Evolutionary conservation across 1,140 invertebrate genomes (phyloP), one percentile per base, ranked within the genome.

Genomic region (Drosophila aff.): DNA sequence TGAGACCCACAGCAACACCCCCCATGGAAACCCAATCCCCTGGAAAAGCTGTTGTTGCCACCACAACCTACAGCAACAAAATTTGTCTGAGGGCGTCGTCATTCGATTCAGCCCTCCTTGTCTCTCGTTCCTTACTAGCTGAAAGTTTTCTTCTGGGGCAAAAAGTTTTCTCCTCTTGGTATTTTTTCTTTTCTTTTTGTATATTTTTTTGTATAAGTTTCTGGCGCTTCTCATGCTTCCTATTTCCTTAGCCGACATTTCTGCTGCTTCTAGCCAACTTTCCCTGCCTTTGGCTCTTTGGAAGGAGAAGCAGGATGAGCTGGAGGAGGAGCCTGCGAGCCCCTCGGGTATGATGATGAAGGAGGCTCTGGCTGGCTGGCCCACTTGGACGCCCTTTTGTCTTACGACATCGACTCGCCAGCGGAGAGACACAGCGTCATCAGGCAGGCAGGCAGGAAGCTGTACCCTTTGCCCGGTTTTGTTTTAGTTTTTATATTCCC

Each of bases 1-100:
- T 90, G 80, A 90, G 85, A 79, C 75, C 66, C 75, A 74, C 47
- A 26, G 26, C 50, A n/a, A 52, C 57, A 33, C 28, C 21, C 11
- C 50, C 53, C 7, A 33, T 16, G 11, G 8, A 57, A 57, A 9
- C 21, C 36, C 53, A 40, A 10, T 13, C 33, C 40, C 38, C 40
- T 46, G 58, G 58, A 53, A 57, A 59, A 41, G 53, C 74, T 31
- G 49, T 28, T 49, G 50, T 75, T 73, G 68, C 80, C 81, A 82
- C 67, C 84, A 75, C 85, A 89, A 90, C 85, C 85, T 90, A 90
- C 85, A 90, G 85, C 85, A 90, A 90, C 85, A 90, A 85, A 82
- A 90, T 76, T 79, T 65, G 81, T 91, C 82, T 90, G 81, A 79
- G 81, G 75, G 76, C 85, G 85, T 78, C 85, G 85, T 78, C 74